Percentiles rank a stretch among this genome's conserved stretches.
Conservation (phyloP, 2,113 vertebrate genomes). For the Menidia beryllina region DNA sequence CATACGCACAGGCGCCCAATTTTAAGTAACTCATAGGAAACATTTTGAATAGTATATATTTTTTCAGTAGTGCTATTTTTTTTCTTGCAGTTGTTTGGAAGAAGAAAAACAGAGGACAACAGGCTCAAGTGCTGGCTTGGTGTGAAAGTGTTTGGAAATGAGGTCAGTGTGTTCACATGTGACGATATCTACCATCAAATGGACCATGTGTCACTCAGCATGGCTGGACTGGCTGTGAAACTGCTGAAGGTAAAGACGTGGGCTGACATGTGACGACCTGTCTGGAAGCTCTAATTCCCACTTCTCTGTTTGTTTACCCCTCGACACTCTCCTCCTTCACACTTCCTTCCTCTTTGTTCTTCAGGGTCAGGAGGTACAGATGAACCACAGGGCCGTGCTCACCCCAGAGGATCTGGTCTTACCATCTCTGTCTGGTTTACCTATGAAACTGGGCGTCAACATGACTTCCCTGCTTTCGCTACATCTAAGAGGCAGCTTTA, state of each 20-base stretch:
- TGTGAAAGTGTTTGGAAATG: constrained; percentile 87
- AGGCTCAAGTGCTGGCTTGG: constrained; percentile 79
- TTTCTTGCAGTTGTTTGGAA: constrained; percentile 76
- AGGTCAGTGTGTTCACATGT: constrained; percentile 85
- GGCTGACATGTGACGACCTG: not conserved
- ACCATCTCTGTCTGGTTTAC: constrained; percentile 87
- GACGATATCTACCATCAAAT: constrained; percentile 74
- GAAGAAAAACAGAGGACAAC: constrained; percentile 33
- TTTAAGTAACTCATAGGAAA: no score
- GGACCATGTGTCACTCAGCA: constrained; percentile 80
- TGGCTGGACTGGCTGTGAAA: constrained; percentile 82
- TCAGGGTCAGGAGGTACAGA: constrained; percentile 88
- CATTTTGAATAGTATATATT: no score
- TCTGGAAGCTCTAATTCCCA: not conserved
- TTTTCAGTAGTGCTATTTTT: no score
- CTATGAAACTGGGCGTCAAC: constrained; percentile 83
- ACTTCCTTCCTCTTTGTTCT: constrained; percentile 13
- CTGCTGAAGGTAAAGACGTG: constrained; percentile 85
- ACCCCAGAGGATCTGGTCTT: constrained; percentile 83
- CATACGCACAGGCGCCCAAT: no score
- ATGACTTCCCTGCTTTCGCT: constrained; percentile 82
- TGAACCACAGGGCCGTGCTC: constrained; percentile 82
- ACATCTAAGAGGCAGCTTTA: constrained; percentile 80
- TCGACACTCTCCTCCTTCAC: not conserved
- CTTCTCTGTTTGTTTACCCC: not conserved